Evolutionary conservation across 2,797 vertebrate species (phyloP), one percentile per base, ranked within the genome.

Genomic region (Thripadectes ignobilis): DNA sequence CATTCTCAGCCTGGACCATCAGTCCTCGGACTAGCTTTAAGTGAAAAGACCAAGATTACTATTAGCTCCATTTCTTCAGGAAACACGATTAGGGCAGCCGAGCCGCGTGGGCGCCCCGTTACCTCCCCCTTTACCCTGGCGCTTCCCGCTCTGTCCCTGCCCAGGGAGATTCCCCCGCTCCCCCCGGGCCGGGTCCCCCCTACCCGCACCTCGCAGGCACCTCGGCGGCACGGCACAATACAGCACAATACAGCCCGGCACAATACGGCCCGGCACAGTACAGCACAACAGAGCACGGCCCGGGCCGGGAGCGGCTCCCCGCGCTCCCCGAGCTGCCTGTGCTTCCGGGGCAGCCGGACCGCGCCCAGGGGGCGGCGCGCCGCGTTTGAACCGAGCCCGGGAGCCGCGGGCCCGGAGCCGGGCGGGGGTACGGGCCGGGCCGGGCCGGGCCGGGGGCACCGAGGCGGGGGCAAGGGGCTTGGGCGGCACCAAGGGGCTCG

Each of bases 321-420:
- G 19, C 10, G 43, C 45, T 5, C 45, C 45, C 45, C 45, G 45
- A 12, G 22, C 46, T 14, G 11, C 21, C 46, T 48, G 48, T 48
- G 49, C 49, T 49, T 49, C 49, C 49, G 49, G 49, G 49, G 26
- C 49, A 49, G 49, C 26, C 8, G 14, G 26, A 14, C 49, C 49
- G 24, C 34, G 41, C 75, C 66, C 85, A 79, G 79, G 97, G 97
- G 97, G 29, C 91, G 10, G 71, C 59, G 59, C 18, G 23, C 23
- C 9, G 19, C 55, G 7, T 95, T 87, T 57, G 75, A 87, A 79
- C 58, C 24, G 4, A 14, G 63, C 63, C 48, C n/a, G 46, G 29
- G 51, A 52, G 51, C 43, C 49, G 18, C 16, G 66, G 27, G 49
- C 7, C 19, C 4, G 19, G 19, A 10, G 45, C 45, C 19, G 45